Evolutionary conservation across 1,140 invertebrate species (phyloP).

Genomic region (Daktulosphaira vitifoliae): DNA sequence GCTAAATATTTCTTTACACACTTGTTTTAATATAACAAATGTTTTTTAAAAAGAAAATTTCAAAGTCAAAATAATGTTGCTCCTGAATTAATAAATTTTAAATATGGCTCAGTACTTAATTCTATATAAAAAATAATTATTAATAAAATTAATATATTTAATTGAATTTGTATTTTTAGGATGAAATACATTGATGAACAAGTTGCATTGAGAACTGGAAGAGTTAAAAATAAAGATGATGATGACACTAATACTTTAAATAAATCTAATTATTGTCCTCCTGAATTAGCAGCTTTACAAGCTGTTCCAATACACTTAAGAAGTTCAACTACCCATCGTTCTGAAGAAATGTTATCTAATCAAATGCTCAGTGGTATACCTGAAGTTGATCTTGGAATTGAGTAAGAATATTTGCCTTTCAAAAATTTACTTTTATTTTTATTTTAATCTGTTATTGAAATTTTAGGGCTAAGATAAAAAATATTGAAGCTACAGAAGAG

Average conservation of each 20-base stretch:
- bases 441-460: background rate
- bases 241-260: constrained; percentile 43
- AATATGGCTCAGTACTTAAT: too few species aligned
- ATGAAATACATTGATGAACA: constrained; percentile 96
- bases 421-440: background rate
- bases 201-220: constrained; percentile 49
- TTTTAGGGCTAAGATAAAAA: constrained; percentile 82
- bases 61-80: too few species aligned
- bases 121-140: too few species aligned
- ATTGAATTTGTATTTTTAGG: too few species aligned
- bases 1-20: too few species aligned
- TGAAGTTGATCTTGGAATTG: constrained; percentile 98
- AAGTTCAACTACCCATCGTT: constrained; percentile 65
- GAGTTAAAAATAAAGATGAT: constrained; percentile 38
- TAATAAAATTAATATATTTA: background rate
- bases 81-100: too few species aligned
- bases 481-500: constrained; percentile 96
- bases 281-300: constrained; percentile 75
- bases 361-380: constrained; percentile 99
- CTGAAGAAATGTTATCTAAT: constrained; percentile 98
- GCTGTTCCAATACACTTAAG: constrained; percentile 80
- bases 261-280: constrained; percentile 62
- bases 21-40: too few species aligned
- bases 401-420: constrained; percentile 51
- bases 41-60: too few species aligned